Evolutionary conservation across 2,888 invertebrate genomes (phyloP), one percentile per base, ranked within the genome.

Genomic region (Leptarthrus brevirostris): DNA sequence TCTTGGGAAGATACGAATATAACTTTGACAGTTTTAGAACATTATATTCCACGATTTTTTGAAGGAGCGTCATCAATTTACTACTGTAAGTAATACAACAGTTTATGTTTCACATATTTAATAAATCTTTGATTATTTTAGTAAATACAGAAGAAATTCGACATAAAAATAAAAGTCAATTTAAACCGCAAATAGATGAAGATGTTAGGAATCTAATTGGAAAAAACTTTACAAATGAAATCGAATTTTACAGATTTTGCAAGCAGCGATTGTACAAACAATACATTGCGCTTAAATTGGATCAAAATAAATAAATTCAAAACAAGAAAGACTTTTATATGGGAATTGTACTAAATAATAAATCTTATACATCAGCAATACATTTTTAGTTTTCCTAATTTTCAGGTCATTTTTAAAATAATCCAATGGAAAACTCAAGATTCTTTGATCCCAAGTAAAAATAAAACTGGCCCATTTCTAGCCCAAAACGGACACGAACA

Each of bases 231-330:
- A 95, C 95, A 0, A 88, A 92, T 73, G 96, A 96, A 86, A 93
- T 95, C 10, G 95, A 96, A 80, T 95, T 96, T 85, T 96, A 95
- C 83, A 92, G 95, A 81, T 96, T 95, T 83, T 95, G 95, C 83
- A 90, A 91, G 79, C 95, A 95, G 82, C 87, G 95, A 80, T 87
- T 96, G 18, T 91, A 95, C 81, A 88, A 91, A 82, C 95, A 96
- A 80, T 88, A 93, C 75, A 85, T 91, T 74, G 94, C 94, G 0
- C n/a, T n/a, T n/a, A n/a, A n/a, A n/a, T 86, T 93, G 1, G 87
- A 90, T 80, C 87, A 84, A 5, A 49, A 69, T 8, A 44, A 64
- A 44, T 64, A 16, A 64, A 64, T 5, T 5, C n/a, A n/a, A n/a
- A n/a, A 47, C 1, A 16, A 22, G 20, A n/a, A 36, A 22, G 14